A percentile compares a stretch with the other conserved stretches of the same genome.
phyloP scores from a whole-genome alignment of 2,113 vertebrate species.

The Erpornis zantholeuca region DNA sequence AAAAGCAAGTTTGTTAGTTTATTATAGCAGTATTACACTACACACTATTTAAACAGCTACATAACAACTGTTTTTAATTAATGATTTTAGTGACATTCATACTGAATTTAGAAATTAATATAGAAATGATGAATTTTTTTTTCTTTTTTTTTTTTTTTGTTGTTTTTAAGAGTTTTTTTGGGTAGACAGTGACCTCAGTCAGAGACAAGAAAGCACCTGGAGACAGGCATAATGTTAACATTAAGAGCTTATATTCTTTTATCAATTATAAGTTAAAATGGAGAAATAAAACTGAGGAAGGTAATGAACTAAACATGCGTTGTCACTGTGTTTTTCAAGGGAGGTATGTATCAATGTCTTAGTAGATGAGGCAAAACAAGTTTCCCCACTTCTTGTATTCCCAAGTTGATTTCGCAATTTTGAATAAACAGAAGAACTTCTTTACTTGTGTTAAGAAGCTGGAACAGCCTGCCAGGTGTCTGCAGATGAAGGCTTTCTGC shows the following conservation, averaged over 20 bases:
- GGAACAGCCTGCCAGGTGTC: background rate
- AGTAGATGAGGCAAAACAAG: constrained; percentile 4
- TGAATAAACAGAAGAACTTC: background rate
- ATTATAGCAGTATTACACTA: background rate
- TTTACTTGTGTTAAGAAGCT: background rate
- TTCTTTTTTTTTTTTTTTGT: background rate
- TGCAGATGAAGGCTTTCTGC: background rate
- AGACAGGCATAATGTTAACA: background rate
- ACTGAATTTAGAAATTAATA: background rate
- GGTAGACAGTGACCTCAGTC: background rate
- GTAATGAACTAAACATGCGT: background rate
- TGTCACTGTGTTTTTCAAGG: background rate
- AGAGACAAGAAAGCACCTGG: background rate
- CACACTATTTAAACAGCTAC: background rate
- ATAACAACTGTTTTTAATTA: background rate
- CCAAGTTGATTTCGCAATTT: background rate
- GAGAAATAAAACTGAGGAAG: background rate
- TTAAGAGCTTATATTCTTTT: background rate
- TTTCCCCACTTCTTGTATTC: constrained; percentile 1
- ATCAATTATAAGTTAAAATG: background rate
- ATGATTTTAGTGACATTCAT: background rate
- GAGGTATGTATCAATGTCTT: background rate
- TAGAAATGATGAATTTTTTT: background rate
- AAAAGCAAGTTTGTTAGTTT: background rate
- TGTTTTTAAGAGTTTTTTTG: background rate